Evolutionary conservation across 2,797 vertebrate genomes (phyloP).

Genomic region (Syndactyla subalaris): DNA sequence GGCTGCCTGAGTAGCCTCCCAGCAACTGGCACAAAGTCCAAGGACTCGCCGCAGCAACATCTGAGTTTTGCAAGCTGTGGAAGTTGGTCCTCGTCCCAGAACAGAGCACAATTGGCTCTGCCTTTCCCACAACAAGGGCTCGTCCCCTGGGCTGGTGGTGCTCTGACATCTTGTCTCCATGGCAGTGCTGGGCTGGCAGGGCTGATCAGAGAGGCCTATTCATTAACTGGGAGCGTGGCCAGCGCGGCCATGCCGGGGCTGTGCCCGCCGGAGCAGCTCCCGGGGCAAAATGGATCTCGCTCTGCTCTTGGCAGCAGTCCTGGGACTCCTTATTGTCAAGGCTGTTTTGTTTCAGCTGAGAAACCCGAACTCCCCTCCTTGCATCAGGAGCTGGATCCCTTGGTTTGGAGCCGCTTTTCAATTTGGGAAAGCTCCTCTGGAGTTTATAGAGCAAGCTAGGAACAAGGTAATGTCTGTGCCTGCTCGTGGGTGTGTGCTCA

Average conservation of each 20-base stretch:
- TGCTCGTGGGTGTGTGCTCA: neutral
- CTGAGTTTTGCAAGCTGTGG: neutral
- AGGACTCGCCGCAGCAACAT: neutral
- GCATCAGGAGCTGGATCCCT: slow-evolving; percentile 85
- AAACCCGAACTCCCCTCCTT: slow-evolving; percentile 70
- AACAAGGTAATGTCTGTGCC: slow-evolving; percentile 72
- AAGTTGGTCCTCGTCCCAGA: neutral
- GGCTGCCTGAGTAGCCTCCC: neutral
- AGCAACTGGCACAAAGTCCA: neutral
- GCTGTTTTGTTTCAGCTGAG: slow-evolving; percentile 49
- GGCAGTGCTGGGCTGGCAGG: neutral
- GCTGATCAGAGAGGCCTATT: neutral
- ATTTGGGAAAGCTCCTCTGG: slow-evolving; percentile 82
- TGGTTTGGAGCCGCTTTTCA: slow-evolving; percentile 84
- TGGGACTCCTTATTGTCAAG: slow-evolving; percentile 63
- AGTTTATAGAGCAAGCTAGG: slow-evolving; percentile 81
- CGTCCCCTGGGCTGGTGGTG: neutral
- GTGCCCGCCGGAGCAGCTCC: neutral
- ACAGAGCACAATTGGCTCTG: neutral
- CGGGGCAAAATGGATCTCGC: neutral
- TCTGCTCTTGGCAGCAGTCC: neutral
- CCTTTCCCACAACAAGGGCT: neutral
- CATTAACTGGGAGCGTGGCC: neutral
- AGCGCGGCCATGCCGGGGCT: neutral
- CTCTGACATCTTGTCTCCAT: neutral